Evolutionary conservation across 2,888 invertebrate genomes (phyloP), one percentile per base, ranked within the genome.

Genomic region (Nymphalis polychloros): DNA sequence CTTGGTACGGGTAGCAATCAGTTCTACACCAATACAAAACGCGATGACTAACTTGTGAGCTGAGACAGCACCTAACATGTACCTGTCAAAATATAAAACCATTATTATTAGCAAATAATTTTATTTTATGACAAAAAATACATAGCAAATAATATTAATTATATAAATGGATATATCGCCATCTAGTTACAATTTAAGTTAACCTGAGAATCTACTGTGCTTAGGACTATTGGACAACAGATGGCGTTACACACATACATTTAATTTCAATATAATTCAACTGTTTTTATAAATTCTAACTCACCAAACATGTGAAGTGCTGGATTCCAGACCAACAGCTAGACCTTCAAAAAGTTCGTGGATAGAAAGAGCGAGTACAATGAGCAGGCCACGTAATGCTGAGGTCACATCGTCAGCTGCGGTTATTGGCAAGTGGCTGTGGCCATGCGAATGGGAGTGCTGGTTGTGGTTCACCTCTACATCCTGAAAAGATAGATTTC

Each of bases 301-400:
- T 82, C 76, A 92, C 92, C 92, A 92, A 35, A 92, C 90, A 59
- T 88, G 76, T 7, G 84, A 76, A 31, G 89, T 88, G 31, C 94
- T 94, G 17, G 93, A 90, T 82, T 97, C 96, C 67, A 97, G 85
- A 0, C 97, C 97, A 17, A 97, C 96, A 17, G 97, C 96, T 63
- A 97, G 89, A 23, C 97, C 97, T 90, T 97, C 97, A 80, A 97
- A 97, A 0, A 97, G 90, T 81, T 97, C 97, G 81, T 97, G 97
- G 68, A 97, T 94, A 16, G 97, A 97, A 27, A 97, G 89, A 1
- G 97, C 97, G 59, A 97, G 88, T 0, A 97, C 96, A 63, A 97
- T 95, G 64, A 97, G 93, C 23, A 97, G 88, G 20, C 96, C 97
- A 72, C 96, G 94, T 60, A 97, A 87, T 27, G 93, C 93, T 17